Evolutionary conservation across 1,140 invertebrate species (phyloP).

Genomic region (Babylonia areolata): DNA sequence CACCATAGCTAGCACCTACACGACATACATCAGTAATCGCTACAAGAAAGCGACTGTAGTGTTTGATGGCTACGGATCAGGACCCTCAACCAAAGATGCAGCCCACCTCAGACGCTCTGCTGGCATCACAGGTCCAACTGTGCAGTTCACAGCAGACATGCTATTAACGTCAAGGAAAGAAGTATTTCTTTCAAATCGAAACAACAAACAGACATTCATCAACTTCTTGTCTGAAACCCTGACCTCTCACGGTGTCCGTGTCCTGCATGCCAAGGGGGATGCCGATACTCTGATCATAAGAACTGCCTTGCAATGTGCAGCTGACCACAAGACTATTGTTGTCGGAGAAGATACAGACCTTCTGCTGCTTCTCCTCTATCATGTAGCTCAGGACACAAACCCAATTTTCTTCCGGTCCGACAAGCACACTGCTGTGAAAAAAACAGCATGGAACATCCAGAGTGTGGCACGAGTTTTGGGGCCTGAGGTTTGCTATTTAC

Average conservation of each 20-base stretch:
- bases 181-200: slow-evolving; percentile 42
- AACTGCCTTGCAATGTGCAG: slow-evolving; percentile 39
- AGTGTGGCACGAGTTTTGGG: background rate
- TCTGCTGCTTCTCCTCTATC: slow-evolving; percentile 46
- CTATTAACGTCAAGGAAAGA: slow-evolving; percentile 28
- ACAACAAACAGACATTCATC: slow-evolving; percentile 51
- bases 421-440: background rate
- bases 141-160: background rate
- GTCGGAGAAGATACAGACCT: slow-evolving; percentile 50
- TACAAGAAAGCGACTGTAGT: background rate
- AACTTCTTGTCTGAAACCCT: slow-evolving; percentile 36
- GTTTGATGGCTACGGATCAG: slow-evolving; percentile 16
- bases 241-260: background rate
- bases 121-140: background rate
- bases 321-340: slow-evolving; percentile 18
- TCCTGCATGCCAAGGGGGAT: slow-evolving; percentile 40
- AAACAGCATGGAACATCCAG: background rate
- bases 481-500: slow-evolving; percentile 30
- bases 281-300: slow-evolving; percentile 50
- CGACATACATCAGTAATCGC: background rate
- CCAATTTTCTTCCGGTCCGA: background rate
- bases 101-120: background rate
- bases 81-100: slow-evolving; percentile 6
- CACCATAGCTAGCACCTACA: background rate
- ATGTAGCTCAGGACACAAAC: background rate